These are phyloP conservation scores for Calliphora vomitoria DNA, from an alignment of 2,888 invertebrate genomes.

Conservation along the genomic window DNA sequence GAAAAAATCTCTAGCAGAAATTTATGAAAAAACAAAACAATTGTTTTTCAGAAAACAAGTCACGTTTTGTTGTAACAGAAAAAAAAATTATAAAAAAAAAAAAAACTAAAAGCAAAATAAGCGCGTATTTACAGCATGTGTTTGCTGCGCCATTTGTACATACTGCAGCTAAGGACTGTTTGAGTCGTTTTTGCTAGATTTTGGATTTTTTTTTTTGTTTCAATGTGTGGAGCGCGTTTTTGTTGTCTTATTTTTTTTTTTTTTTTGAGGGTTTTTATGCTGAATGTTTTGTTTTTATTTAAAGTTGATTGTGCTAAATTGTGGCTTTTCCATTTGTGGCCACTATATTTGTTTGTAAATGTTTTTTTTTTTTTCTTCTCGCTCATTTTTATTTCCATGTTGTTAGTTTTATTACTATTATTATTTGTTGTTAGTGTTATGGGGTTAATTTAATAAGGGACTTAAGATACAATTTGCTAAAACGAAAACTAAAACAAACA, in stretches of 20 bases:
- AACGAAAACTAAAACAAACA: background rate
- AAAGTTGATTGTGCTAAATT: constrained; percentile 66
- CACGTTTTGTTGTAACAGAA: constrained; percentile 64
- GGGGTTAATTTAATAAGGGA: constrained; percentile 20
- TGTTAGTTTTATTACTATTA: constrained; percentile 49
- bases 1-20: constrained; percentile 1
- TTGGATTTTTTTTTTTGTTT: constrained; percentile 35
- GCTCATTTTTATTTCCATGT: constrained; percentile 30
- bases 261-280: constrained; percentile 36
- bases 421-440: constrained; percentile 36
- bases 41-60: constrained; percentile 59
- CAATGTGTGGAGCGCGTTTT: background rate
- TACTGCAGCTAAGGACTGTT: constrained; percentile 52
- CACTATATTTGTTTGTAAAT: constrained; percentile 49
- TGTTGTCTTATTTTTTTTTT: background rate
- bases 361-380: background rate
- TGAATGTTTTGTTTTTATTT: constrained; percentile 49
- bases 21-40: background rate
- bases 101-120: constrained; percentile 44
- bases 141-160: constrained; percentile 47
- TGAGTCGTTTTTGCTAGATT: constrained; percentile 19
- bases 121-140: constrained; percentile 63
- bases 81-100: background rate
- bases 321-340: constrained; percentile 70
- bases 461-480: constrained; percentile 4